Evolutionary conservation across 2,797 vertebrate species (phyloP).

Genomic region (Chaetophractus vellerosus): DNA sequence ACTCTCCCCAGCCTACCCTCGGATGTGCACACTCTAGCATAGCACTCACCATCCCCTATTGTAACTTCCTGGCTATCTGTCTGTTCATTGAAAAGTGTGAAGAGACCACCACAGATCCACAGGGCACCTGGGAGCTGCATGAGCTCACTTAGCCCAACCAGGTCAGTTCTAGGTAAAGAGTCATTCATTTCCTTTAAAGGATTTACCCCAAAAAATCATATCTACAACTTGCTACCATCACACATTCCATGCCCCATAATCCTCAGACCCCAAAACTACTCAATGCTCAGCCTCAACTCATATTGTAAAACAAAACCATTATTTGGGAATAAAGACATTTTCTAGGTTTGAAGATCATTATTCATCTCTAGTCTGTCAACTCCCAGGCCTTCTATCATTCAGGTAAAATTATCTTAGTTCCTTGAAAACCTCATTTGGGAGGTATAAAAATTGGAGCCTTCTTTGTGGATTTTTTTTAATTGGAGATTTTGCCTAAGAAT

Average conservation of each 20-base stretch:
- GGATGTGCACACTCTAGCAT: not conserved
- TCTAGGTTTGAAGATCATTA: not conserved
- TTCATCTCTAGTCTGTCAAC: slow-evolving; percentile 8
- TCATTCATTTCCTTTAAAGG: not conserved
- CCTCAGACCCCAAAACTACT: not conserved
- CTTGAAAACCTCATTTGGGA: slow-evolving; percentile 8
- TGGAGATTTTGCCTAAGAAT: slow-evolving; percentile 38
- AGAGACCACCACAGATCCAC: not conserved
- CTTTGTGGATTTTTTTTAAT: not conserved
- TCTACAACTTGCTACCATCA: not conserved
- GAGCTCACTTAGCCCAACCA: not conserved
- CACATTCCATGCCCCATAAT: not conserved
- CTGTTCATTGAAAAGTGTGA: accelerated
- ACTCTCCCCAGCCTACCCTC: not conserved
- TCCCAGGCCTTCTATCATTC: not conserved
- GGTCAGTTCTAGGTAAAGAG: not conserved
- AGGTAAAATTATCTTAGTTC: slow-evolving; percentile 17
- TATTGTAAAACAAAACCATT: not conserved
- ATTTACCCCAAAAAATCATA: not conserved
- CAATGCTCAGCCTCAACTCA: not conserved
- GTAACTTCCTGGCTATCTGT: not conserved
- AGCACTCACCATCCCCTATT: not conserved
- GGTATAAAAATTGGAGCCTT: slow-evolving; percentile 3
- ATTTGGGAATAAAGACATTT: not conserved
- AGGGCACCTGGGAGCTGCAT: not conserved